Conservation (phyloP, 2,113 vertebrate genomes). For the Uria aalge region DNA sequence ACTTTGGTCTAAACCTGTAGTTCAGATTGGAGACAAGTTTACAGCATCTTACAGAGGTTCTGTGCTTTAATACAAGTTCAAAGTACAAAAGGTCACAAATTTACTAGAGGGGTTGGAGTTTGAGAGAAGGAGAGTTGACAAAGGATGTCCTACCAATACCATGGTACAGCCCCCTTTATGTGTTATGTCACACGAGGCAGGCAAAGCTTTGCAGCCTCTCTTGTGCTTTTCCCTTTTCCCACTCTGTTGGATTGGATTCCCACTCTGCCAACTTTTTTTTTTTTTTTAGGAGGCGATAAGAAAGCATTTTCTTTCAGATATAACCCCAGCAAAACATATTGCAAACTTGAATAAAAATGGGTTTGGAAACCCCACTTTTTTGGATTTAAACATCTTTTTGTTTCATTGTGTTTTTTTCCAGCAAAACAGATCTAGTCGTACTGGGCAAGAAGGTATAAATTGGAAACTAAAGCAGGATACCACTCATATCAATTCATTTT, state of each 20-base stretch:
- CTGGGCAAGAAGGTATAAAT: neutral
- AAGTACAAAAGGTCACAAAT: neutral
- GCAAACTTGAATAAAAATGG: neutral
- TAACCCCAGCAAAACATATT: neutral
- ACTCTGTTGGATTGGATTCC: neutral
- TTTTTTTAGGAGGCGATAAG: neutral
- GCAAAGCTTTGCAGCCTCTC: neutral
- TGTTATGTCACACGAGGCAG: rapidly evolving
- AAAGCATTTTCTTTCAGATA: neutral
- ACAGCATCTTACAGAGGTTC: neutral
- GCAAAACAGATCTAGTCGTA: neutral
- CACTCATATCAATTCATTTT: neutral
- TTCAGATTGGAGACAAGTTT: neutral
- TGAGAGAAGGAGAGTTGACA: neutral
- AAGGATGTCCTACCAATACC: neutral
- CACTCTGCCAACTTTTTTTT: neutral
- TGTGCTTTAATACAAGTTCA: neutral
- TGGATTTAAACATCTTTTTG: neutral
- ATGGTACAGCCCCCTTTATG: rapidly evolving
- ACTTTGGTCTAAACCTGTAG: neutral
- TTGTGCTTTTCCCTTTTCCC: neutral
- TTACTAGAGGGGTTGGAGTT: neutral
- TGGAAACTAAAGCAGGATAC: neutral
- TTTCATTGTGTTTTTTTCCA: neutral
- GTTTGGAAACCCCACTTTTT: neutral